phyloP scores from a whole-genome alignment of 2,797 vertebrate genomes.

The Cuniculus paca region DNA sequence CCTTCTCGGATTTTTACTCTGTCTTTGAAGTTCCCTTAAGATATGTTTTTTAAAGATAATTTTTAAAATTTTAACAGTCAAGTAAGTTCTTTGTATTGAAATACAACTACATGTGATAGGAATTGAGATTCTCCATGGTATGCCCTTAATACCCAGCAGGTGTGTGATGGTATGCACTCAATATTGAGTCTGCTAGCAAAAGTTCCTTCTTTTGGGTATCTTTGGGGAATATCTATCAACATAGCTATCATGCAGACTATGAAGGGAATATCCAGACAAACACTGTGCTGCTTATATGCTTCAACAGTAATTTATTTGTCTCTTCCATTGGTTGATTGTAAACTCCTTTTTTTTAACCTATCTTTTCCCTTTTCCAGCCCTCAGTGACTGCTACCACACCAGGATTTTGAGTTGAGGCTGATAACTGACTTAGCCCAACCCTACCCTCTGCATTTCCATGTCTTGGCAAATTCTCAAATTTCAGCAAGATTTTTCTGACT shows the following conservation, averaged over 20 bases:
- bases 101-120: neutral
- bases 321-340: neutral
- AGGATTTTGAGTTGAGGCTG: neutral
- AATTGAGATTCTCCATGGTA: neutral
- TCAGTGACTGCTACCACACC: neutral
- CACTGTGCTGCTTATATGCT: neutral
- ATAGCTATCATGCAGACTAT: neutral
- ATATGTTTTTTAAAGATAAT: slow-evolving; percentile 2
- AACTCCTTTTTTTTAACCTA: neutral
- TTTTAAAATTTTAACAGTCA: neutral
- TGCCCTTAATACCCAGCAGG: neutral
- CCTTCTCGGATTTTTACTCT: neutral
- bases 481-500: neutral
- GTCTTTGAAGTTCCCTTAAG: neutral
- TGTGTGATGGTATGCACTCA: neutral
- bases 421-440: neutral
- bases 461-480: neutral
- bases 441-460: neutral
- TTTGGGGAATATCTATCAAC: neutral
- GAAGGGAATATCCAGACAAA: neutral
- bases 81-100: neutral
- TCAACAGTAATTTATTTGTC: neutral
- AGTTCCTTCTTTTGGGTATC: neutral
- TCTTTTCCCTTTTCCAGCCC: neutral
- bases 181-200: neutral